Evolutionary conservation across 2,113 vertebrate species (phyloP).

Genomic region (Camelus dromedarius): DNA sequence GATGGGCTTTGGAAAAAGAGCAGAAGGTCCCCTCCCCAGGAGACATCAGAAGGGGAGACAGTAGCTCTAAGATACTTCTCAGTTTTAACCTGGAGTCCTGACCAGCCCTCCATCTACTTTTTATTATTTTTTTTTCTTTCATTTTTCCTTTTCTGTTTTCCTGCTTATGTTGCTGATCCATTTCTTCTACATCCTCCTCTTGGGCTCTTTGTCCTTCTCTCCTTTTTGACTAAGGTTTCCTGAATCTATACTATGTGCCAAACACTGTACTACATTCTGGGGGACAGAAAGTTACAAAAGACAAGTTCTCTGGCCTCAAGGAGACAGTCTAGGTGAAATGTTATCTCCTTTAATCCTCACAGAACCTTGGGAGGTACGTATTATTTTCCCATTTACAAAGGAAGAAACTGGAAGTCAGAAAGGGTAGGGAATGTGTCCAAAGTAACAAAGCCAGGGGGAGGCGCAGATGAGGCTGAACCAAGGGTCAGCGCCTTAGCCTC

Average conservation of each 20-base stretch:
- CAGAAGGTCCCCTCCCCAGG: not conserved
- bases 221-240: not conserved
- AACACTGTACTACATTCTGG: not conserved
- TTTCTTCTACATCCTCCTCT: not conserved
- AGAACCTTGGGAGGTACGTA: accelerated
- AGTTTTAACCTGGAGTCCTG: not conserved
- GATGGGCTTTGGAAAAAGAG: not conserved
- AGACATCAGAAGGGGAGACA: not conserved
- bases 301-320: not conserved
- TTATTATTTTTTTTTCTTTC: not conserved
- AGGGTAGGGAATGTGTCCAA: not conserved
- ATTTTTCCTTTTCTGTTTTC: not conserved
- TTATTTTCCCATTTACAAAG: not conserved
- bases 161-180: not conserved
- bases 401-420: not conserved
- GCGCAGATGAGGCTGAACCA: not conserved
- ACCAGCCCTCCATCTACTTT: not conserved
- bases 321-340: not conserved
- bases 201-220: not conserved
- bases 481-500: not conserved
- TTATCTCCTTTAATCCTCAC: not conserved
- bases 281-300: not conserved
- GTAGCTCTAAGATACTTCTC: not conserved
- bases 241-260: not conserved
- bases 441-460: not conserved